These are phyloP conservation scores for Hanleya hanleyi DNA, from an alignment of 2,888 invertebrate genomes.

Conservation along the genomic window DNA sequence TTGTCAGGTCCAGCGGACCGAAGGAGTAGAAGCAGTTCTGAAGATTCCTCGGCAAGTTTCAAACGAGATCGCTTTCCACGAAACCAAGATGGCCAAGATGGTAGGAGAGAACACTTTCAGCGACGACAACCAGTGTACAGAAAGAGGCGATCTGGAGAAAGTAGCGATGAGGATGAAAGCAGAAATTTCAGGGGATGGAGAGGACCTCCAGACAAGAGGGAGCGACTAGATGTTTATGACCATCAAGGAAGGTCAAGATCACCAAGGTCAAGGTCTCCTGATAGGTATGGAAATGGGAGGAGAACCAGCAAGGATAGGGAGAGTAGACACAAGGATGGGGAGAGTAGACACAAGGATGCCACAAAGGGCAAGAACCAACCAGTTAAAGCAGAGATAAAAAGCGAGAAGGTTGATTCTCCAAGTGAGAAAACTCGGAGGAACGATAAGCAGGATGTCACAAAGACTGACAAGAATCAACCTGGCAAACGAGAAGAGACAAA, in stretches of 20 bases:
- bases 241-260: neutral
- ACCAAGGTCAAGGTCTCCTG: constrained; percentile 6
- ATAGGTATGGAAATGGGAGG: neutral
- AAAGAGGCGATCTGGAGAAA: neutral
- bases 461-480: neutral
- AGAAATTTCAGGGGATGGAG: constrained; percentile 1
- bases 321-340: neutral
- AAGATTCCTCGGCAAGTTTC: neutral
- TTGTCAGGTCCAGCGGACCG: no score
- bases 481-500: neutral
- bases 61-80: no score
- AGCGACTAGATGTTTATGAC: neutral
- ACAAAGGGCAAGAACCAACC: no score
- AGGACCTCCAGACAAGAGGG: neutral
- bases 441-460: neutral
- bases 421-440: neutral
- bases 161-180: constrained; percentile 6
- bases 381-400: no score
- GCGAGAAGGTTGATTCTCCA: neutral
- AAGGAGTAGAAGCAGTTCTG: neutral
- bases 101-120: neutral
- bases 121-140: neutral
- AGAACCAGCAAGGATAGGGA: neutral
- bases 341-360: neutral
- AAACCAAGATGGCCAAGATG: neutral